A percentile compares a stretch with the other conserved stretches of the same genome.
phyloP scores from a whole-genome alignment of 35 echinoderm and acorn worm species.

The Ophioderma brevispina region DNA sequence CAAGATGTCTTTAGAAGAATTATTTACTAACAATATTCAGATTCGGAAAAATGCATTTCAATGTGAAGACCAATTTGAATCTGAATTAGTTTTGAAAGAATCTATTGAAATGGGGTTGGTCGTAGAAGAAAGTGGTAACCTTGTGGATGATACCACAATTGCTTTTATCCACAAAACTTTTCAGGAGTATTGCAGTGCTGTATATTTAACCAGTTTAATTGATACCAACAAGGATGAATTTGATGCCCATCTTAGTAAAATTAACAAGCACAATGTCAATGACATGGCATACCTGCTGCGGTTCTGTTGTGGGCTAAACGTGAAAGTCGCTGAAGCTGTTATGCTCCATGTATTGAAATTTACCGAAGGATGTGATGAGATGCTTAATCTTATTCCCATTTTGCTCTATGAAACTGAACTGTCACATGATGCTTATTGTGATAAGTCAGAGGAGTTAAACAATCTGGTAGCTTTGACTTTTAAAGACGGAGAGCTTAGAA shows the following conservation, averaged over 20 bases:
- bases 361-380: not conserved
- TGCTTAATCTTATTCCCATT: not conserved
- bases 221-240: not conserved
- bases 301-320: conserved; percentile 13
- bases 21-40: not conserved
- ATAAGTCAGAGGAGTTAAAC: not conserved
- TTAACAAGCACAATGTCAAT: not conserved
- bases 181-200: conserved; percentile 31
- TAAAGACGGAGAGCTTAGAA: not conserved
- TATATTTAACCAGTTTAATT: not conserved
- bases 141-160: not conserved
- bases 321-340: not conserved
- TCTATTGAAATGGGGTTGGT: conserved; percentile 18
- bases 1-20: not conserved
- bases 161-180: conserved; percentile 23
- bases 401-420: not conserved
- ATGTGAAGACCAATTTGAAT: not conserved
- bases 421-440: not conserved
- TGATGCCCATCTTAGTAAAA: not conserved
- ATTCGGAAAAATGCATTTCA: not conserved
- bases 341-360: not conserved
- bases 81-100: not conserved
- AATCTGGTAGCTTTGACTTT: not conserved
- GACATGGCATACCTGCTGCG: not conserved
- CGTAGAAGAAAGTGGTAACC: not conserved